Percentiles rank a stretch among this genome's conserved stretches.
Evolutionary conservation across 2,888 invertebrate species (phyloP).

Genomic region (Lasius fuliginosus): DNA sequence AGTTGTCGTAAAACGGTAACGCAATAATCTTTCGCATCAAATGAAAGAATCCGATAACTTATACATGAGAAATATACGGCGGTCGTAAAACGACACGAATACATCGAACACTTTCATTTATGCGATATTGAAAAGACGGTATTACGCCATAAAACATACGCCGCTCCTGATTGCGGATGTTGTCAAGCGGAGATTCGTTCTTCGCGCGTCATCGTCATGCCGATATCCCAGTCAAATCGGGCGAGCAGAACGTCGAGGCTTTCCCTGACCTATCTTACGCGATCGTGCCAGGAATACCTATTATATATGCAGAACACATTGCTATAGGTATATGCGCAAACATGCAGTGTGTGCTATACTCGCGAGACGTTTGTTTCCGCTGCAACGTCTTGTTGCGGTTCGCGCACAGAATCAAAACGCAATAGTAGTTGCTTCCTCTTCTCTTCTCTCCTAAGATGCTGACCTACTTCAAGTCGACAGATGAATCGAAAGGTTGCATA

Average conservation of each 20-base stretch:
- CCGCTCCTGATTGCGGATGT: not conserved
- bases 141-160: not conserved
- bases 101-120: conserved; percentile 9
- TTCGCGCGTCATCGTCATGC: not conserved
- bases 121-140: conserved; percentile 1
- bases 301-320: not conserved
- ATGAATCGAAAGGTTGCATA: not conserved
- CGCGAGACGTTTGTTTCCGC: conserved; percentile 9
- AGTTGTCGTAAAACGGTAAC: conserved; percentile 17
- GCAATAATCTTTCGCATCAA: conserved; percentile 6
- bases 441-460: not conserved
- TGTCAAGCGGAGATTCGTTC: not conserved
- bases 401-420: conserved; percentile 18
- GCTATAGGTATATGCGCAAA: not conserved
- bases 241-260: not conserved
- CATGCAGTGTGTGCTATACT: not conserved
- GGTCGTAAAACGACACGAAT: conserved; percentile 5
- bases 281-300: not conserved
- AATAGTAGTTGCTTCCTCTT: not conserved
- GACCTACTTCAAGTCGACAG: conserved; percentile 21
- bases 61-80: not conserved
- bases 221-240: not conserved
- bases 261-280: not conserved
- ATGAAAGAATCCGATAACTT: conserved; percentile 14
- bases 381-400: not conserved